Conservation (phyloP, 2,888 invertebrate genomes). For the Clivina fossor region DNA sequence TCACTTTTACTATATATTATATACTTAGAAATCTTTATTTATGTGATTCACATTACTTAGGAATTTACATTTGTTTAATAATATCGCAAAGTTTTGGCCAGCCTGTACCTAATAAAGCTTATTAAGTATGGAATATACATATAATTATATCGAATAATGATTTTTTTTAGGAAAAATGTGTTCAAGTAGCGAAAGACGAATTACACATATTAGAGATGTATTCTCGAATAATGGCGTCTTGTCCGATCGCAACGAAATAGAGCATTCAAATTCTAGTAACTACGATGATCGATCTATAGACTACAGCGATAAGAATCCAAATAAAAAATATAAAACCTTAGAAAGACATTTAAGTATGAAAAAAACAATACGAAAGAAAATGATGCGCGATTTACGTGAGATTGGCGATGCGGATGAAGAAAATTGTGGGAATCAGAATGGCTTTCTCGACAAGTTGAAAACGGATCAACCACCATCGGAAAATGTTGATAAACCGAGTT, state of each 20-base stretch:
- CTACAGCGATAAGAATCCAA: slow-evolving; percentile 57
- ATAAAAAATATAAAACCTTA: slow-evolving; percentile 72
- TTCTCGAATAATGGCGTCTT: slow-evolving; percentile 57
- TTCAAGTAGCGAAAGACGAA: slow-evolving; percentile 65
- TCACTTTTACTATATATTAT: too few species aligned
- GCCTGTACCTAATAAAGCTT: too few species aligned
- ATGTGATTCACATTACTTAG: too few species aligned
- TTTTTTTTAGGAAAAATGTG: too few species aligned
- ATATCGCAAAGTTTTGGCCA: too few species aligned
- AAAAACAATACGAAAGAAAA: slow-evolving; percentile 82
- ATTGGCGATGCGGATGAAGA: slow-evolving; percentile 51
- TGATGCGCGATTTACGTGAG: slow-evolving; percentile 80
- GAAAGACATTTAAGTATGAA: slow-evolving; percentile 85
- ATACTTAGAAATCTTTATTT: too few species aligned
- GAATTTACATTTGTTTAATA: too few species aligned
- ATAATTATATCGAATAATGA: too few species aligned
- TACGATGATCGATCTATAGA: slow-evolving; percentile 56
- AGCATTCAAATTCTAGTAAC: neutral
- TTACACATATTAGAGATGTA: slow-evolving; percentile 75
- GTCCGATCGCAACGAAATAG: slow-evolving; percentile 53
- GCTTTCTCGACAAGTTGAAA: slow-evolving; percentile 53
- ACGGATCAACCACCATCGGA: slow-evolving; percentile 53
- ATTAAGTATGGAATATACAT: too few species aligned
- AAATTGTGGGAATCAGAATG: slow-evolving; percentile 44
- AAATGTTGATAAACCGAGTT: slow-evolving; percentile 53